phyloP scores from a whole-genome alignment of 1,140 invertebrate species.

The Drosophila sp. region DNA sequence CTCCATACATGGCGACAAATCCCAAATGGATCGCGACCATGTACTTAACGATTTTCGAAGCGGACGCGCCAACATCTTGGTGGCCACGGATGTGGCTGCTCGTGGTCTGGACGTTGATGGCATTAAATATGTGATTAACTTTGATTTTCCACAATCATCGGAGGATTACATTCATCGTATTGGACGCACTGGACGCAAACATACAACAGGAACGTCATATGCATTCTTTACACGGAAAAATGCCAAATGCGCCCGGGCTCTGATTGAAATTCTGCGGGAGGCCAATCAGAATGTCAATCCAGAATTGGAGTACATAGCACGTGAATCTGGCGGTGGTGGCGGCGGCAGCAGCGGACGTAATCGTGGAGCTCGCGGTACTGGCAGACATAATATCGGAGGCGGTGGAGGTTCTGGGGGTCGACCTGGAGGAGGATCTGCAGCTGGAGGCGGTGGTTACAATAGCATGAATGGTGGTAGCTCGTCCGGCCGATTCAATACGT shows the following conservation, averaged over 20 bases:
- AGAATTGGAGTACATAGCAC: constrained; percentile 87
- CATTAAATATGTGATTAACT: constrained; percentile 99
- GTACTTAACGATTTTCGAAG: constrained; percentile 96
- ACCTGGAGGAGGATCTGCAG: neutral
- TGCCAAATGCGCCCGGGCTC: constrained; percentile 91
- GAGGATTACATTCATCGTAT: constrained; percentile 99
- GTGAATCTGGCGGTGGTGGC: constrained; percentile 39
- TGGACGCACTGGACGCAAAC: constrained; percentile 94
- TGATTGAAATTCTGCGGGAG: constrained; percentile 95
- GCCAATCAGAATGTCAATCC: constrained; percentile 90
- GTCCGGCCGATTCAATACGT: constrained; percentile 27
- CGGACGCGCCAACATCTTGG: constrained; percentile 94
- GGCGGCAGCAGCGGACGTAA: constrained; percentile 52
- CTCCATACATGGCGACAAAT: constrained; percentile 91
- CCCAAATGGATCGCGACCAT: constrained; percentile 97
- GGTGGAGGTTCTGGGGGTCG: constrained; percentile 28
- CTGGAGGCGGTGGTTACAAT: constrained; percentile 18
- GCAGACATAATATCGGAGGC: constrained; percentile 1
- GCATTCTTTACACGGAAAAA: constrained; percentile 78
- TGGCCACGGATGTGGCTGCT: constrained; percentile 99
- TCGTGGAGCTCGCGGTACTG: constrained; percentile 48
- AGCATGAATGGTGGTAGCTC: constrained; percentile 2
- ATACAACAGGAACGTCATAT: constrained; percentile 73
- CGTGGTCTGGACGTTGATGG: constrained; percentile 98
- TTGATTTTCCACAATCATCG: constrained; percentile 98